Evolutionary conservation across 2,797 vertebrate species (phyloP), one percentile per base, ranked within the genome.

Genomic region (Alca torda): DNA sequence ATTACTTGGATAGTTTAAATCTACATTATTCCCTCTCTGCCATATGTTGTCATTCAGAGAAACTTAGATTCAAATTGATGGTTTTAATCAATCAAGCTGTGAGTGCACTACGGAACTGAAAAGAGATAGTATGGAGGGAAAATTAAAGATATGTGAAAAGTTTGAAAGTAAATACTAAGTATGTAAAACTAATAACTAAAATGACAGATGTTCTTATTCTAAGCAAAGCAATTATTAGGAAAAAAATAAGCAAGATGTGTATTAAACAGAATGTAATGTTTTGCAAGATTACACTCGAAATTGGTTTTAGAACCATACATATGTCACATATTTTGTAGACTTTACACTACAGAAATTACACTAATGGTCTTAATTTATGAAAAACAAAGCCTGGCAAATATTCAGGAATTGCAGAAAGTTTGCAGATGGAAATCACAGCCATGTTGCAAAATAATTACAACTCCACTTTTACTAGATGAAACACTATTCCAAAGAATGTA

Each of bases 341-440:
- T 37, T 37, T 37, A 37, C 37, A 37, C 37, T 37, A 37, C 37
- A 37, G 37, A 87, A 89, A 89, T 94, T 92, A 83, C 31, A 63
- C 14, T 90, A 92, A 82, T 68, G 20, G 18, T 56, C 70, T 87
- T 85, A 87, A 80, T 59, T 89, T 84, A 74, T 3, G 3, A 89
- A 96, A 90, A 85, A 39, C 18, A 67, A 93, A 95, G 21, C 30
- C 39, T 84, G 75, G 67, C n/a, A 92, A 82, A 89, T 81, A 90
- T 25, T 89, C 65, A 85, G n/a, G 15, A 67, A 68, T 20, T 48
- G 26, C 24, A 73, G 33, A 77, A 80, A 87, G 25, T 31, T 60
- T 80, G 48, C 64, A 87, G 87, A 79, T 78, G 78, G 64, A 94
- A 94, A 89, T 87, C 48, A 63, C 64, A 93, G 89, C 31, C 53